Percentiles rank a stretch among this genome's conserved stretches.
Conservation (phyloP, 2,888 invertebrate species). For the Cryptocephalus primarius region DNA sequence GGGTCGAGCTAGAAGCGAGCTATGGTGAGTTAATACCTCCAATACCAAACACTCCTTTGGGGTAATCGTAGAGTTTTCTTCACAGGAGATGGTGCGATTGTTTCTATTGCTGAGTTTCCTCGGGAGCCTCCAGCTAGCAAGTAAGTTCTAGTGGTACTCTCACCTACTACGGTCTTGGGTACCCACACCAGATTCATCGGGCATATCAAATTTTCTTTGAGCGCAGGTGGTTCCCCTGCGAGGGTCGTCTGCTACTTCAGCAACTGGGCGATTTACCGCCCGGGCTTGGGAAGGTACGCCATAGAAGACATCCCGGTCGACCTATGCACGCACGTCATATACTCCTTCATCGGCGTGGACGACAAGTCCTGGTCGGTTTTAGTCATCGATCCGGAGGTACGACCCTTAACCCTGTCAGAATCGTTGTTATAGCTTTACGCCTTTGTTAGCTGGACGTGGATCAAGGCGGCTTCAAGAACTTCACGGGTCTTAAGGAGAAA, state of each 20-base stretch:
- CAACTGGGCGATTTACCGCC: slow-evolving; percentile 80
- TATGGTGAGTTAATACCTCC: too few species aligned
- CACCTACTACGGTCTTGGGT: too few species aligned
- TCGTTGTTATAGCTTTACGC: neutral
- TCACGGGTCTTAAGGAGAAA: slow-evolving; percentile 58
- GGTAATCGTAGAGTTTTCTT: too few species aligned
- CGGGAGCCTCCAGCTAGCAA: too few species aligned
- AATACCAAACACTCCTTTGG: too few species aligned
- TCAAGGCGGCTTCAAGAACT: slow-evolving; percentile 66
- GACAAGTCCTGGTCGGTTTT: slow-evolving; percentile 67
- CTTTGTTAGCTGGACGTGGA: slow-evolving; percentile 55
- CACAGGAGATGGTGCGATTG: too few species aligned
- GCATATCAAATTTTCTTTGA: neutral
- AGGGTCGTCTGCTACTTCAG: slow-evolving; percentile 55
- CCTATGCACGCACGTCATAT: slow-evolving; percentile 76
- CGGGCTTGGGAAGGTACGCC: slow-evolving; percentile 70
- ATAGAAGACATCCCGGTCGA: slow-evolving; percentile 75
- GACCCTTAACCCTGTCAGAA: slow-evolving; percentile 1
- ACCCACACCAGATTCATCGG: too few species aligned
- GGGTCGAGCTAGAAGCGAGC: too few species aligned
- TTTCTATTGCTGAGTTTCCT: too few species aligned
- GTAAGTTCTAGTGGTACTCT: too few species aligned
- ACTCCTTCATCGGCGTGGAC: slow-evolving; percentile 80
- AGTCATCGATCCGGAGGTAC: slow-evolving; percentile 70
- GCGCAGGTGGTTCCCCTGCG: slow-evolving; percentile 22